Conservation (phyloP, 2,113 vertebrate genomes). For the Phasianus colchicus region DNA sequence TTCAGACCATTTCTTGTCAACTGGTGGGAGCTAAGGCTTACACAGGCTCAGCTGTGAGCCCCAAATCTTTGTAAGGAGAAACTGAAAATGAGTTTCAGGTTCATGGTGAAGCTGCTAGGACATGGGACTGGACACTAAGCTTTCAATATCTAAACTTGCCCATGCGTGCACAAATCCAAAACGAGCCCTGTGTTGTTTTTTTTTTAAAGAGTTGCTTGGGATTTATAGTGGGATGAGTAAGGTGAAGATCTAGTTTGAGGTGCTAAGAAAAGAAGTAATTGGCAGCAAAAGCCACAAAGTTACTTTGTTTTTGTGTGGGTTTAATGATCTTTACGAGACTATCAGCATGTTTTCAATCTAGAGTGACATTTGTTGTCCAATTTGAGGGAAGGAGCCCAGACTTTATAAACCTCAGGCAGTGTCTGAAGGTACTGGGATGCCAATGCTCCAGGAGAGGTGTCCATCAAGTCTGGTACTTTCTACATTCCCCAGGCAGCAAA, state of each 20-base stretch:
- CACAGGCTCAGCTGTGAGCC: background rate
- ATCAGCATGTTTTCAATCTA: background rate
- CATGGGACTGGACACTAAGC: fast-evolving
- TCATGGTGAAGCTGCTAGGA: background rate
- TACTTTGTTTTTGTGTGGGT: background rate
- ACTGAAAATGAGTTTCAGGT: background rate
- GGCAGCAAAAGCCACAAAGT: background rate
- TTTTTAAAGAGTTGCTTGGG: background rate
- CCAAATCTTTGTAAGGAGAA: background rate
- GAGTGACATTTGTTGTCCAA: background rate
- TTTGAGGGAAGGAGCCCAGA: background rate
- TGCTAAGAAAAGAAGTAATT: background rate
- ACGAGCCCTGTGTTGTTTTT: background rate
- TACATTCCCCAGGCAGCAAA: background rate
- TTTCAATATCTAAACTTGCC: background rate
- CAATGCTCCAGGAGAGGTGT: conserved; percentile 3
- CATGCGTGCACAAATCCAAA: fast-evolving
- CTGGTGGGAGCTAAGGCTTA: background rate
- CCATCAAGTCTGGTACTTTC: conserved; percentile 17
- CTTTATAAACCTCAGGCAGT: background rate
- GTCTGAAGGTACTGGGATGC: background rate
- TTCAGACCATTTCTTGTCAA: background rate
- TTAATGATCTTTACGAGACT: background rate
- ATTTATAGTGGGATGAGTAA: background rate
- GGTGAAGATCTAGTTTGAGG: background rate